Base-by-base conservation (phyloP, 2,888 invertebrate genomes). In the Lepidochitona cinerea region DNA sequence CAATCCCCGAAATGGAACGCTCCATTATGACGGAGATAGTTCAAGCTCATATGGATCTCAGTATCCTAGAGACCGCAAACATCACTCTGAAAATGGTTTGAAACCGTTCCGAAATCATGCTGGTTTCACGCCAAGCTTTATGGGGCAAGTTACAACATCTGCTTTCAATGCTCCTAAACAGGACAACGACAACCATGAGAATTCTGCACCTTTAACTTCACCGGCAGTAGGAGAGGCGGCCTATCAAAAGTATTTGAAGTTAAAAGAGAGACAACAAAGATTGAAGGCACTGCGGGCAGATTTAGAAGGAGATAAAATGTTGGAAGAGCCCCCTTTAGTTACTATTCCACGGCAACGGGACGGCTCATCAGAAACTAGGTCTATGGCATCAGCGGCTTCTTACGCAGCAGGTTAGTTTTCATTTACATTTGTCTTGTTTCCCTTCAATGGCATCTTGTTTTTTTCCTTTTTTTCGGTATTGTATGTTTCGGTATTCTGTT, bases 221-320 rank as follows among this genome's bases (percentile, higher is more conserved):
- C 36, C 59, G 3, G n/a, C 33, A 18, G 26, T 59, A 14, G 67
- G 68, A 5, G 33, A 54, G 33, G 36, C 85, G n/a, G 87, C 86
- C 6, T 85, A 87, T 70, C 82, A 84, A 37, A 88, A 88, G 65
- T 89, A 89, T 73, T 73, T 87, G 14, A 79, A 81, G 68, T 73
- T 89, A 70, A 85, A 87, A 70, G 88, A 88, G 37, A 79, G 89
- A 35, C 85, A 86, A 77, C 80, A 82, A 37, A 84, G 87, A 74
- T 79, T 88, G 53, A 79, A 82, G 37, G 82, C 82, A n/a, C 77
- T 87, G 6, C 79, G 87, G 26, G 72, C 77, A 9, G 82, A 81
- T 33, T 67, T 81, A 14, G 78, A 79, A 66, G 79, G 79, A 37
- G 83, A 84, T 7, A 81, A 79, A 0, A 75, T 76, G 36, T 81